phyloP scores from a whole-genome alignment of 2,888 invertebrate species.

The Pachycephus smyrnensis region DNA sequence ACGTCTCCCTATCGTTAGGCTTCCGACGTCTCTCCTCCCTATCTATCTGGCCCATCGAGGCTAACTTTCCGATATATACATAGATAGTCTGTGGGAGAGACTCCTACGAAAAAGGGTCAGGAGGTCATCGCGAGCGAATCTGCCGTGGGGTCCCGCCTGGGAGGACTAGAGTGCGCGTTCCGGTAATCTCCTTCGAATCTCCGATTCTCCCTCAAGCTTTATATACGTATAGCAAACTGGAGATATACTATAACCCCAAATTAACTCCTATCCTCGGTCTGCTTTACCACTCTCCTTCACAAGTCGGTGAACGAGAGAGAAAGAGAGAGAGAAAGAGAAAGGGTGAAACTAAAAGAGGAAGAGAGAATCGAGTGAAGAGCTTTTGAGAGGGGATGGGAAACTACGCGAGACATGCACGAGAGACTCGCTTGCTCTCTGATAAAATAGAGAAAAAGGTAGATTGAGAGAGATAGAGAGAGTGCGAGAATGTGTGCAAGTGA shows the following conservation, averaged over 20 bases:
- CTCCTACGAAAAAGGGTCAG: not conserved
- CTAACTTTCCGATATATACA: not conserved
- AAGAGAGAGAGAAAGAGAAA: too few relatives aligned
- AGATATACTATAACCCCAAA: conserved; percentile 3
- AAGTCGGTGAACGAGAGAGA: not conserved
- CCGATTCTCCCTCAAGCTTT: not conserved
- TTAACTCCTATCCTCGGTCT: conserved; percentile 4
- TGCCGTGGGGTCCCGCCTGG: not conserved
- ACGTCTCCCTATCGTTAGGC: not conserved
- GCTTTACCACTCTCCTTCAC: not conserved
- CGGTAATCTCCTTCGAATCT: conserved; percentile 10
- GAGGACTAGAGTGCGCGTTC: conserved; percentile 3
- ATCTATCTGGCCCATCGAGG: not conserved
- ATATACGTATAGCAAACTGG: not conserved
- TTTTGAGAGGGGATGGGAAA: not conserved
- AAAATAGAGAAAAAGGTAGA: not conserved
- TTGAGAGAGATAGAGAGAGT: not conserved
- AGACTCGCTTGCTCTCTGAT: not conserved
- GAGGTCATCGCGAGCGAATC: conserved; percentile 1
- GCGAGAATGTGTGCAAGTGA: not conserved
- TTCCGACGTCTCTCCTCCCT: not conserved
- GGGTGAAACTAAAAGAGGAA: not conserved
- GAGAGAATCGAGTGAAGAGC: not conserved
- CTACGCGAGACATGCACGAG: not conserved
- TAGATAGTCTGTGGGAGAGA: not conserved